Evolutionary conservation across 2,113 vertebrate genomes (phyloP), one percentile per base, ranked within the genome.

Genomic region (Sminthopsis crassicaudata): DNA sequence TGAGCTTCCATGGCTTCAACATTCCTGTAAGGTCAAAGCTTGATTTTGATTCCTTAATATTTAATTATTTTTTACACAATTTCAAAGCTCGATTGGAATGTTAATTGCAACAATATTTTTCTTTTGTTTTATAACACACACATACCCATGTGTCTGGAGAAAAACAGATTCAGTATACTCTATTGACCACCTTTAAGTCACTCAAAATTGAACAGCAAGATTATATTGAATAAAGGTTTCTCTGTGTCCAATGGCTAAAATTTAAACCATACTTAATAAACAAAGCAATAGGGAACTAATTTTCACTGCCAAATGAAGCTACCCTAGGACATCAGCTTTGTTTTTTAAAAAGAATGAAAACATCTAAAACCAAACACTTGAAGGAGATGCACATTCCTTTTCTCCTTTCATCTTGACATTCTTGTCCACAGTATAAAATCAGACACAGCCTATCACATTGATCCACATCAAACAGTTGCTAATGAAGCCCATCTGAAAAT

Each of bases 391-490:
- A 36, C 88, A 90, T 95, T 51, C 25, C 94, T 52, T 55, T 1
- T 19, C 7, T 96, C 26, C 14, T 36, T 60, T 48, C 36, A 55
- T 53, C 89, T 96, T 90, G 60, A n/a, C 95, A 92, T 89, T 24
- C 1, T 90, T 52, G 88, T 50, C 76, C 50, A 92, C 0, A 94
- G 46, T 16, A 53, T 89, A 95, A 96, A 2, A 55, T 91, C 76
- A 67, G 57, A 90, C 91, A 91, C 50, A 2, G n/a, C 1, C 0
- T n/a, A 91, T 92, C 52, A 91, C 0, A 52, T 3, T 2, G 6
- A 23, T 91, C 2, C 94, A 46, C 36, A 94, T 93, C 54, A 94
- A 97, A 95, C 30, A 92, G 4, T 1, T 27, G 42, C 92, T 95
- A 95, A 94, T 67, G 88, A 97, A 91, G 52, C 8, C 42, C 89